These are phyloP conservation scores for Cygnus olor DNA, from an alignment of 2,797 vertebrate species.

Conservation along the genomic window DNA sequence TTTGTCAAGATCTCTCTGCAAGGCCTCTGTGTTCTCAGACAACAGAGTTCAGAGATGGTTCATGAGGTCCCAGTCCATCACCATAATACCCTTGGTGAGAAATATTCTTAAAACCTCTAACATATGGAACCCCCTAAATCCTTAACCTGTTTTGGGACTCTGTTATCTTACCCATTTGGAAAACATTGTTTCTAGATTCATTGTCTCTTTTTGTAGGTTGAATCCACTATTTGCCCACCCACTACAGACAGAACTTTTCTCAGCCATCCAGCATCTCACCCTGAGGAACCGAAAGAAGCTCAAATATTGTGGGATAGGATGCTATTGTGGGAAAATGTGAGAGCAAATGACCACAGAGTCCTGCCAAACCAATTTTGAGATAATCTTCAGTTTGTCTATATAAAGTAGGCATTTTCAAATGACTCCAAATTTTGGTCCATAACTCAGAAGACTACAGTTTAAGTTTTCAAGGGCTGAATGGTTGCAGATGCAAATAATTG, in stretches of 20 bases:
- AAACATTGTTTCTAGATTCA: background rate
- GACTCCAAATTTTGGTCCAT: background rate
- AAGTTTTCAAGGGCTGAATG: background rate
- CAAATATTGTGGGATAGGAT: background rate
- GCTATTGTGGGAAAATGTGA: background rate
- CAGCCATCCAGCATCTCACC: background rate
- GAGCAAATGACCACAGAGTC: background rate
- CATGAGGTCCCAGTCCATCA: background rate
- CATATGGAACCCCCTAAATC: background rate
- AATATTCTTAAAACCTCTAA: background rate
- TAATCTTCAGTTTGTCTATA: background rate
- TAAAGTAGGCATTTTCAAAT: background rate
- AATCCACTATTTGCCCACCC: background rate
- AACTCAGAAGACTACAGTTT: background rate
- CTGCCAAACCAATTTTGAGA: fast-evolving
- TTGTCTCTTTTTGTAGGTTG: background rate
- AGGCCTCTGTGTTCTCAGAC: background rate
- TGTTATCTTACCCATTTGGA: background rate
- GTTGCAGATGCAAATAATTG: background rate
- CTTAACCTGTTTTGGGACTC: background rate
- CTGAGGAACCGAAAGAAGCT: background rate
- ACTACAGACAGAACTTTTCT: background rate
- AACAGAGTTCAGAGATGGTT: background rate
- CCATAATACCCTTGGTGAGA: background rate
- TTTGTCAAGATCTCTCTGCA: too few relatives aligned